phyloP scores from a whole-genome alignment of 2,797 vertebrate genomes.

The Percopsis omiscomaycus region DNA sequence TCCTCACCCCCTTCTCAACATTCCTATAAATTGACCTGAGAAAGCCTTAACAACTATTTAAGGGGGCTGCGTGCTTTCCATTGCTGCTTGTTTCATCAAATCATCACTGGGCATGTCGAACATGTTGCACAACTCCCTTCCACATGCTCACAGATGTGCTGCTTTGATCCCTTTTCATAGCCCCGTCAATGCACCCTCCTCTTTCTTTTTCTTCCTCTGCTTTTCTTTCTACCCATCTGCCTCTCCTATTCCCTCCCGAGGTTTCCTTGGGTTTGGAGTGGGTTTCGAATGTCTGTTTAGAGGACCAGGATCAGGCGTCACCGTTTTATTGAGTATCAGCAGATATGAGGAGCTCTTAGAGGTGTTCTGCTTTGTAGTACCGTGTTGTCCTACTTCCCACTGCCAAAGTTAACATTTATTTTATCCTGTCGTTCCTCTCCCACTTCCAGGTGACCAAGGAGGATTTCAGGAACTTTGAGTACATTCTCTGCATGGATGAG shows the following conservation, averaged over 20 bases:
- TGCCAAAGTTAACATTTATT: constrained; percentile 50
- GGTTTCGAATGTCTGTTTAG: background rate
- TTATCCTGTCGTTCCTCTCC: constrained; percentile 37
- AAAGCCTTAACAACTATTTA: constrained; percentile 18
- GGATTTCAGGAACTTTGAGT: constrained; percentile 89
- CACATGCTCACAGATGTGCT: constrained; percentile 40
- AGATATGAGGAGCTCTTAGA: constrained; percentile 6
- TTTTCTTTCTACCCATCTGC: background rate
- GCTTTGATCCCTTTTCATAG: constrained; percentile 44
- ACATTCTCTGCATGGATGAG: constrained; percentile 97
- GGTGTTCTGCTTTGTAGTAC: background rate
- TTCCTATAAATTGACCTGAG: constrained; percentile 17
- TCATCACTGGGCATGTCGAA: constrained; percentile 24
- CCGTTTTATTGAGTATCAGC: constrained; percentile 8
- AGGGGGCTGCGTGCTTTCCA: constrained; percentile 16
- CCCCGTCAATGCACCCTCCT: background rate
- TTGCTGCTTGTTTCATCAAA: constrained; percentile 35
- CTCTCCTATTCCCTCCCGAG: background rate
- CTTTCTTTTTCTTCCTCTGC: background rate
- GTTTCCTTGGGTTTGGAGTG: background rate
- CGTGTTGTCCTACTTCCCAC: background rate
- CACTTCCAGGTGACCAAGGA: constrained; percentile 88
- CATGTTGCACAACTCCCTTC: constrained; percentile 19
- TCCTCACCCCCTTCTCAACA: background rate
- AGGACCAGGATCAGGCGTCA: constrained; percentile 7